Conservation (phyloP, 2,113 vertebrate genomes). For the Gallinago undulata region DNA sequence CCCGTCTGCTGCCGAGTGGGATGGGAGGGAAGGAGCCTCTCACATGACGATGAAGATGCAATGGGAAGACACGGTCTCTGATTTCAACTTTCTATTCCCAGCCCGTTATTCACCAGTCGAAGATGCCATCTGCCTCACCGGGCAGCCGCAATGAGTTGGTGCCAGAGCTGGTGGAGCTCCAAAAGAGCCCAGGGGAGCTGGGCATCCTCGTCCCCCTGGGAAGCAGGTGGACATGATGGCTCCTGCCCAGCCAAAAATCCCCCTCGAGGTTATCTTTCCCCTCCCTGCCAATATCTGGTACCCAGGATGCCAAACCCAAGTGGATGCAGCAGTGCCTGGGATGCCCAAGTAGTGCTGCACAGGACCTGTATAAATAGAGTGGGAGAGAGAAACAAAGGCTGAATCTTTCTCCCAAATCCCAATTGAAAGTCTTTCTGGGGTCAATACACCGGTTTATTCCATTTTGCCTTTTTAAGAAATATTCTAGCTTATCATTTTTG, state of each 20-base stretch:
- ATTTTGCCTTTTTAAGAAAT: not conserved
- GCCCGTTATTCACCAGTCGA: conserved; percentile 49
- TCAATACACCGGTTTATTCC: not conserved
- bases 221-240: not conserved
- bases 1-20: not conserved
- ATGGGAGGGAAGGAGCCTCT: conserved; percentile 36
- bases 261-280: rapidly evolving
- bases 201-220: not conserved
- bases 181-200: not conserved
- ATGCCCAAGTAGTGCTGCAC: not conserved
- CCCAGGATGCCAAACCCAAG: not conserved
- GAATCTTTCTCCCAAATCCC: not conserved
- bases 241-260: not conserved
- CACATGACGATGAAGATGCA: conserved; percentile 50
- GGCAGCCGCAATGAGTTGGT: not conserved
- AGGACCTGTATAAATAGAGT: not conserved
- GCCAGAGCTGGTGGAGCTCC: not conserved
- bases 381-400: not conserved
- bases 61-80: conserved; percentile 2
- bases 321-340: rapidly evolving
- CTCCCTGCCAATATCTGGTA: rapidly evolving
- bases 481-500: not conserved
- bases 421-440: not conserved
- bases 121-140: conserved; percentile 50
- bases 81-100: conserved; percentile 61